Conservation (phyloP, 53 echinoderm and acorn worm genomes). For the Paracentrotus lividus region DNA sequence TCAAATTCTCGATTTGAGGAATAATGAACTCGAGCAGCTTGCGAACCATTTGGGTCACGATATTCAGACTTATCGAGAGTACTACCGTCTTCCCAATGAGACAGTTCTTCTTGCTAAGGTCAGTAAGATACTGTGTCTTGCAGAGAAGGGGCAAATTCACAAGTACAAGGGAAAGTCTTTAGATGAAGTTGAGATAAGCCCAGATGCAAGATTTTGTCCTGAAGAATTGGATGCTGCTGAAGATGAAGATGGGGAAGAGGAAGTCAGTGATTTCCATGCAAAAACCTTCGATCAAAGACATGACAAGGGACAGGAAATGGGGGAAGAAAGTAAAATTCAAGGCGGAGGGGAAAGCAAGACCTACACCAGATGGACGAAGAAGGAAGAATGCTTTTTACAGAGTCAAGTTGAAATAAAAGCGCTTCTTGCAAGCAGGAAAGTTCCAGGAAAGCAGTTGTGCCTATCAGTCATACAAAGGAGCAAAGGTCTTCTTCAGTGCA, state of each 20-base stretch:
- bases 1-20: constrained; percentile 54
- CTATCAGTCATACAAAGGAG: constrained; percentile 24
- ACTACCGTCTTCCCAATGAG: constrained; percentile 69
- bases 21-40: constrained; percentile 64
- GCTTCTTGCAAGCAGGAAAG: constrained; percentile 43
- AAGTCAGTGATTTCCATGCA: neutral
- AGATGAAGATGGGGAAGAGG: neutral
- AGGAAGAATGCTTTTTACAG: neutral
- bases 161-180: neutral
- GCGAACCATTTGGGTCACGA: constrained; percentile 66
- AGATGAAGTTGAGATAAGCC: neutral
- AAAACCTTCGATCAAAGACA: constrained; percentile 15
- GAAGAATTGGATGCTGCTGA: neutral
- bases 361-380: constrained; percentile 31
- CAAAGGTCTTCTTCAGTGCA: neutral
- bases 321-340: constrained; percentile 26
- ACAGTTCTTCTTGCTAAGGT: constrained; percentile 16
- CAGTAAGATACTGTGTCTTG: neutral
- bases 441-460: constrained; percentile 15
- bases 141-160: constrained; percentile 1
- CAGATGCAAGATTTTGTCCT: too few species aligned
- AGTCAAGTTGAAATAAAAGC: constrained; percentile 22
- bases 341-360: neutral
- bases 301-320: neutral
- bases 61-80: constrained; percentile 58